These are phyloP conservation scores for Parnassius orleans DNA, from an alignment of 2,888 invertebrate genomes.

Conservation along the genomic window DNA sequence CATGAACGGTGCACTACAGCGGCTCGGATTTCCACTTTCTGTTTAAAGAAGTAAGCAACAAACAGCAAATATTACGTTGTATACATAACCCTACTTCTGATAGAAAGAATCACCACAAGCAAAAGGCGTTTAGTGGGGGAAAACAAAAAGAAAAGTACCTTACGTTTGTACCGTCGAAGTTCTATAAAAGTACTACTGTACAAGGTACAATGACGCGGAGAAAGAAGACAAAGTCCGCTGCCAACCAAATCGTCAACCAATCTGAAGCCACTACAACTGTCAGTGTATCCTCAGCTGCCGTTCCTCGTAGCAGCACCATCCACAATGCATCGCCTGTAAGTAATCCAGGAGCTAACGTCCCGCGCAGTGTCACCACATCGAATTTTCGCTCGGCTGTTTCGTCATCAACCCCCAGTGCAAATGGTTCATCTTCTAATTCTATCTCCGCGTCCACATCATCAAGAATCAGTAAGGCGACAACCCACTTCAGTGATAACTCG, in stretches of 20 bases:
- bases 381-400: background rate
- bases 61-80: too few relatives aligned
- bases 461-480: background rate
- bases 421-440: background rate
- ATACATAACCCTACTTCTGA: too few relatives aligned
- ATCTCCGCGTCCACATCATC: background rate
- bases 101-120: too few relatives aligned
- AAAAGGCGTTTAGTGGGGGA: too few relatives aligned
- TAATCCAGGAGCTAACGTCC: background rate
- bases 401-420: background rate
- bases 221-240: conserved; percentile 18
- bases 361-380: background rate
- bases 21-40: too few relatives aligned
- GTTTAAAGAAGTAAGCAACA: too few relatives aligned
- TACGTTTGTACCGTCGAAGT: too few relatives aligned
- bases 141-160: too few relatives aligned
- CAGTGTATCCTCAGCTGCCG: too few relatives aligned
- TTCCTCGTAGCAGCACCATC: too few relatives aligned
- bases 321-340: background rate
- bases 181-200: background rate
- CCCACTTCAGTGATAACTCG: background rate
- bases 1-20: too few relatives aligned
- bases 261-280: background rate
- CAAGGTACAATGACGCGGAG: conserved; percentile 16
- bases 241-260: background rate